phyloP scores from a whole-genome alignment of 2,113 vertebrate genomes.

The Bagarius yarrelli region DNA sequence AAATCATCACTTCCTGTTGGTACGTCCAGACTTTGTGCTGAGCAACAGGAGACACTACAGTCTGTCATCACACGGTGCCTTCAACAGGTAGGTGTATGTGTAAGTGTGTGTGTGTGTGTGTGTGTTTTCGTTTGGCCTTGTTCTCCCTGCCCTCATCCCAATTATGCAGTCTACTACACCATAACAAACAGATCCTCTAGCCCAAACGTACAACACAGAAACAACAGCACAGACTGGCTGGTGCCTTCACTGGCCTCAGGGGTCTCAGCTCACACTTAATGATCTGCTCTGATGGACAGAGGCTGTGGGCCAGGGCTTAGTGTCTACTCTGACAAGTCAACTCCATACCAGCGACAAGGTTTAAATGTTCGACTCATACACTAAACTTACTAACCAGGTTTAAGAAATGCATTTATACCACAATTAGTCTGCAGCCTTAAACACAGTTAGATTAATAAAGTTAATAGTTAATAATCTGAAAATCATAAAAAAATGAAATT shows the following conservation, averaged over 20 bases:
- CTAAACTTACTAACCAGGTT: background rate
- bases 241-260: slow-evolving; percentile 68
- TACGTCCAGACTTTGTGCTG: slow-evolving; percentile 11
- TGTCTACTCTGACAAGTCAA: slow-evolving; percentile 48
- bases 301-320: slow-evolving; percentile 51
- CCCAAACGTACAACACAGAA: slow-evolving; percentile 55
- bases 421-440: background rate
- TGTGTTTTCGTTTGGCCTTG: slow-evolving; percentile 42
- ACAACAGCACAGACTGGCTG: slow-evolving; percentile 67
- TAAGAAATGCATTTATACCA: background rate
- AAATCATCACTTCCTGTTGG: slow-evolving; percentile 47
- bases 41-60: slow-evolving; percentile 44
- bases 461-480: too few species aligned
- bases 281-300: slow-evolving; percentile 59
- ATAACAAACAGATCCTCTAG: slow-evolving; percentile 59
- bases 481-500: slow-evolving; percentile 5
- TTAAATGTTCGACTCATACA: slow-evolving; percentile 43
- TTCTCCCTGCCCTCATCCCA: slow-evolving; percentile 45
- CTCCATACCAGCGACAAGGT: slow-evolving; percentile 36
- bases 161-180: slow-evolving; percentile 54
- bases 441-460: too few species aligned
- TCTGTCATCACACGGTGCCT: slow-evolving; percentile 54
- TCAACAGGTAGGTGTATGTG: slow-evolving; percentile 48
- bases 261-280: slow-evolving; percentile 63
- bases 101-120: background rate